Evolutionary conservation across 2,888 invertebrate genomes (phyloP).

Genomic region (Caenorhabditis japonica): DNA sequence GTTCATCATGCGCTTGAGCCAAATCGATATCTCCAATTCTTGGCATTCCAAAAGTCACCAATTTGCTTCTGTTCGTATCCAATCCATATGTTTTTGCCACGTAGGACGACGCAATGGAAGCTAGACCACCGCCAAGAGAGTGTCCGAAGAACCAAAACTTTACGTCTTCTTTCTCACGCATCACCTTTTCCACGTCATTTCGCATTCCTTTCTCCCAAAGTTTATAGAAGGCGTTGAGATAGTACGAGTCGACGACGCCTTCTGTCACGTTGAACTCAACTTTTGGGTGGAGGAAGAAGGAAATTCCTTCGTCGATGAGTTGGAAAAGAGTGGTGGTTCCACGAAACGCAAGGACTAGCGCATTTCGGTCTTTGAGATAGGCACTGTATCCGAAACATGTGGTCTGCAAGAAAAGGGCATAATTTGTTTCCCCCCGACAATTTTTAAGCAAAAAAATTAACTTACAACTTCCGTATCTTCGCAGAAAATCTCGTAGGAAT

Average conservation of each 20-base stretch:
- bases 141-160: conserved; percentile 62
- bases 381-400: conserved; percentile 47
- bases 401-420: conserved; percentile 22
- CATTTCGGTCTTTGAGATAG: conserved; percentile 23
- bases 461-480: conserved; percentile 45
- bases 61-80: conserved; percentile 1
- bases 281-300: conserved; percentile 37
- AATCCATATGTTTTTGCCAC: conserved; percentile 25
- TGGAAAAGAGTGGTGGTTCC: conserved; percentile 44
- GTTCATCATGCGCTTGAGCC: conserved; percentile 65
- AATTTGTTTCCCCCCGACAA: no score
- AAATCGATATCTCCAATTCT: conserved; percentile 73
- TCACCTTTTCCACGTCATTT: conserved; percentile 23
- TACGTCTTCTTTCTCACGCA: not conserved
- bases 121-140: conserved; percentile 71
- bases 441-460: no score
- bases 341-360: conserved; percentile 36
- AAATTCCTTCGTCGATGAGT: conserved; percentile 51
- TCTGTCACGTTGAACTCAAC: conserved; percentile 26
- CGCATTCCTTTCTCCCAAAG: conserved; percentile 35
- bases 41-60: conserved; percentile 74
- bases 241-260: conserved; percentile 48
- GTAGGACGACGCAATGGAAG: conserved; percentile 66
- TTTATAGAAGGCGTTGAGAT: conserved; percentile 33
- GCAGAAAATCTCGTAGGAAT: conserved; percentile 34